These are phyloP conservation scores for Chelonus formosanus DNA, from an alignment of 2,888 invertebrate genomes.

Conservation along the genomic window DNA sequence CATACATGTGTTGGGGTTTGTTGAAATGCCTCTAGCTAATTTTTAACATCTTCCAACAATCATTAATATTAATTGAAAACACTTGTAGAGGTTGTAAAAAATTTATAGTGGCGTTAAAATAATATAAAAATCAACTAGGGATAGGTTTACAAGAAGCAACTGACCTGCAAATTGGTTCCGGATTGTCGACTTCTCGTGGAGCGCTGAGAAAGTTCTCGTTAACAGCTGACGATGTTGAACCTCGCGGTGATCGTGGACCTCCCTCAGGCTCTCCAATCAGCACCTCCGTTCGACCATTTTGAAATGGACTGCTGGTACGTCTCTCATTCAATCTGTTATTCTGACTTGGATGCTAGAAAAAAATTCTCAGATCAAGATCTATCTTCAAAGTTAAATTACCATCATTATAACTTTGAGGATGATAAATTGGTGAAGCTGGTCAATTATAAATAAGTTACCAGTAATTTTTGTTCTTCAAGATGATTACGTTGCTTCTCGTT, in stretches of 20 bases:
- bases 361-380: neutral
- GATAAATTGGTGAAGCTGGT: no score
- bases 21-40: no score
- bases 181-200: conserved; percentile 55
- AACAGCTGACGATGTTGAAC: conserved; percentile 61
- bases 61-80: no score
- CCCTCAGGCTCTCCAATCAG: conserved; percentile 72
- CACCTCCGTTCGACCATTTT: conserved; percentile 80
- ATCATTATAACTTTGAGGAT: no score
- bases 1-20: no score
- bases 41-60: no score
- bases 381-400: no score
- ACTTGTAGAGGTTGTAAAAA: no score
- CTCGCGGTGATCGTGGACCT: conserved; percentile 63
- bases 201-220: conserved; percentile 58
- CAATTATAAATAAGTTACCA: conserved; percentile 47
- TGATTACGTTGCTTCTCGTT: conserved; percentile 58
- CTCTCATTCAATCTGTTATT: conserved; percentile 60
- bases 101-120: no score
- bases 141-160: conserved; percentile 29
- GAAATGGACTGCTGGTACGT: conserved; percentile 70
- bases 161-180: conserved; percentile 60
- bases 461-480: conserved; percentile 57
- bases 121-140: neutral
- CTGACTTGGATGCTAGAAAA: conserved; percentile 48